Evolutionary conservation across 1,140 invertebrate genomes (phyloP), one percentile per base, ranked within the genome.

Genomic region (Aphelenchoides besseyi): DNA sequence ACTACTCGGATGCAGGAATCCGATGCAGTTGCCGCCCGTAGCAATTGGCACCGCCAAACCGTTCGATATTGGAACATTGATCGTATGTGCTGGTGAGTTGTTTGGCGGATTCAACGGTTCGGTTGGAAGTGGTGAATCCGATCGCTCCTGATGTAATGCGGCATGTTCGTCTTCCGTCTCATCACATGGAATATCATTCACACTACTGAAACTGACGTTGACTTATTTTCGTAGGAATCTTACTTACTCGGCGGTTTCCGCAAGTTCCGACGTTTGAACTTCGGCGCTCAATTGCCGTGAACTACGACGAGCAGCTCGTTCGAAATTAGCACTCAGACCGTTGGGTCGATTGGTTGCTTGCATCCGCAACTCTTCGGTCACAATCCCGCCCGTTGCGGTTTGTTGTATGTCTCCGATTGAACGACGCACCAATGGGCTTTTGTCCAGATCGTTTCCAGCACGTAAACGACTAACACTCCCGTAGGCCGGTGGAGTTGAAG

Each of bases 1-100:
- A 30, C 70, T 74, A 68, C 74, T 64, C 3, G 70, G 70, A 36
- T 72, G 70, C 3, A 72, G 70, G 26, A 75, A 74, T 5, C 55
- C 55, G 55, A 59, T 23, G 12, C 5, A 8, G 12, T 33, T 33
- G 5, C 55, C 55, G 18, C 12, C 18, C 5, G 5, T 41, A n/a
- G 5, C n/a, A n/a, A 8, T 5, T 33, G 55, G 55, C 18, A 23
- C 5, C 12, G 18, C 5, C 5, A 18, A 33, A 8, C 55, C 63
- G 63, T 33, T 66, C 36, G n/a, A 66, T n/a, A n/a, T n/a, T 12
- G 36, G 36, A 12, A 35, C 0, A 33, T 16, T 30, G 32, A 53
- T 1, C 9, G 26, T 66, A 29, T 64, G 3, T 23, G 62, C 9
- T 5, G 62, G 3, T 23, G 18, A 59, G 5, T 5, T 8, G 18